Percentiles rank a stretch among this genome's conserved stretches.
These are phyloP conservation scores for Ochotona princeps DNA, from an alignment of 2,113 vertebrate genomes.

Conservation along the genomic window DNA sequence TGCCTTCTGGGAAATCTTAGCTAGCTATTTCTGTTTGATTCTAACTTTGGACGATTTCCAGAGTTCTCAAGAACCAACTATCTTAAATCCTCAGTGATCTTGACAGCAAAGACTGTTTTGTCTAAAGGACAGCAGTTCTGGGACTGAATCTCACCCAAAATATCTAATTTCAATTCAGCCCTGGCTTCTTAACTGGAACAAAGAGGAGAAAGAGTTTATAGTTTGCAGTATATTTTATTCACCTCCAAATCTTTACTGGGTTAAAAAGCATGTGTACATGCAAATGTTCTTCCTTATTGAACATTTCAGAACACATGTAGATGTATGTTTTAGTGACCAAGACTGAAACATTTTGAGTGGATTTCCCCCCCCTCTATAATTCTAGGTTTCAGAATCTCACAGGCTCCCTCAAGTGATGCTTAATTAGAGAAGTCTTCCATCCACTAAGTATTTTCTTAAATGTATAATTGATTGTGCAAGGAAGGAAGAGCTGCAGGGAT, in stretches of 20 bases:
- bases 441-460: conserved; percentile 90
- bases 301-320: conserved; percentile 25
- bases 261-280: conserved; percentile 4
- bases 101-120: conserved; percentile 69
- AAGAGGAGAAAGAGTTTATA: conserved; percentile 42
- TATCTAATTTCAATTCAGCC: conserved; percentile 63
- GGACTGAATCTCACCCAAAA: not conserved
- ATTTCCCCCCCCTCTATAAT: not conserved
- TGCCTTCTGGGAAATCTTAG: conserved; percentile 73
- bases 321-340: conserved; percentile 58
- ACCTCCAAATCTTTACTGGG: not conserved
- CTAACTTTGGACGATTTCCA: conserved; percentile 70
- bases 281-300: conserved; percentile 29
- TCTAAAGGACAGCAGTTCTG: conserved; percentile 52
- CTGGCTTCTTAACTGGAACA: conserved; percentile 29
- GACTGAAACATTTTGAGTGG: conserved; percentile 28
- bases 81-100: conserved; percentile 62
- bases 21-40: conserved; percentile 66
- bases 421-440: conserved; percentile 87
- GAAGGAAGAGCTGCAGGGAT: conserved; percentile 88
- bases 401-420: conserved; percentile 81
- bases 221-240: conserved; percentile 27
- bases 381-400: conserved; percentile 75
- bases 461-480: conserved; percentile 89
- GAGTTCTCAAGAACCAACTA: conserved; percentile 60